Base-by-base conservation (phyloP, 2,113 vertebrate species). In the Lycaon pictus region DNA sequence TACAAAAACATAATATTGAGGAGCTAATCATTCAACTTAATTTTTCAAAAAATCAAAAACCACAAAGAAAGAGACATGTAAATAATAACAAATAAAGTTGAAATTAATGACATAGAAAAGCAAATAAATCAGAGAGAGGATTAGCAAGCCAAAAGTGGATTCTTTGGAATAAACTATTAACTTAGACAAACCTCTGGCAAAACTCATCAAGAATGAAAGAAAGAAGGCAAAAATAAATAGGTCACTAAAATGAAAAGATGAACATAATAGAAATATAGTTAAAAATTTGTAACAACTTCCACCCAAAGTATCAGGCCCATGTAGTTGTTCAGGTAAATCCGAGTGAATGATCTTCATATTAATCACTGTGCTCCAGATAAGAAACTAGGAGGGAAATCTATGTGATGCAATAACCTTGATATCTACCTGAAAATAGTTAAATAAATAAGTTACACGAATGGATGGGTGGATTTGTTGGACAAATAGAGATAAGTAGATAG, bases 91-190 rank as follows among this genome's bases (percentile, higher is more conserved):
- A 67, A 62, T 83, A 58, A 63, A 74, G 56, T 2, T 32, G 22
- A 90, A 76, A 43, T 89, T 82, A 90, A 83, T 65, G 58, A 63
- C 89, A 89, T 12, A 77, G 37, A 65, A 79, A 63, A 87, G 37
- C 13, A 63, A 92, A 58, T 25, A 80, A 60, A 95, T 48, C 19
- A 90, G 58, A 19, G 3, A 87, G 0, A 62, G 13, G 8, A 86
- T 58, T 23, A 25, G 12, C 51, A 62, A 84, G 60, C 80, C 43
- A 58, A 92, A 86, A 62, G 6, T 11, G 85, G 37, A 22, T 79
- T 29, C 48, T 48, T 65, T 84, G 53, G 27, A 60, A 51, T 87
- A 88, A 74, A 69, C 17, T 72, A 53, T 62, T 67, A 81, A 62
- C 55, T 12, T 48, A 84, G 7, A 77, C 35, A 77, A 77, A 85